phyloP scores from a whole-genome alignment of 2,888 invertebrate genomes.

The Drosophila macrospina region DNA sequence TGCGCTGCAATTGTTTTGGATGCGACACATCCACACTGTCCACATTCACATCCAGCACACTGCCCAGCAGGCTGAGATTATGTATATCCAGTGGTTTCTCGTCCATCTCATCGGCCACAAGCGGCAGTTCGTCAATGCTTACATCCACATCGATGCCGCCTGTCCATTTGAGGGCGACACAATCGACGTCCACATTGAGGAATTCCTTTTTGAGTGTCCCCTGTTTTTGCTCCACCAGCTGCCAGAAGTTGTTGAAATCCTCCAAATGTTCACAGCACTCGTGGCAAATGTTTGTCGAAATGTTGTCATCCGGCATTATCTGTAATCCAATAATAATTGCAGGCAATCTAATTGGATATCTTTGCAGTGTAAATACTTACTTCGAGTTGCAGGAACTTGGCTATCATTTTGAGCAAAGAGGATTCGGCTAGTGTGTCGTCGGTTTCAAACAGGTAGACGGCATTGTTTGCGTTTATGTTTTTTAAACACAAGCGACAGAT shows the following conservation, averaged over 20 bases:
- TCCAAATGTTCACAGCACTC: slow-evolving; percentile 74
- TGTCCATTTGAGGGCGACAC: slow-evolving; percentile 64
- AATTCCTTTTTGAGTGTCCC: slow-evolving; percentile 70
- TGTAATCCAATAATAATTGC: slow-evolving; percentile 10
- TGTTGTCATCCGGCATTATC: slow-evolving; percentile 67
- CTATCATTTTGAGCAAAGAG: slow-evolving; percentile 73
- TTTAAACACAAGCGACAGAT: slow-evolving; percentile 77
- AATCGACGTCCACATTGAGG: slow-evolving; percentile 67
- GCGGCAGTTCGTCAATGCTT: slow-evolving; percentile 68
- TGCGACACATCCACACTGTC: slow-evolving; percentile 69
- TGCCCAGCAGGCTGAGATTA: slow-evolving; percentile 65
- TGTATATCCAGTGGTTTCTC: slow-evolving; percentile 72
- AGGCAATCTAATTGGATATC: slow-evolving; percentile 3
- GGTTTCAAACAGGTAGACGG: slow-evolving; percentile 68
- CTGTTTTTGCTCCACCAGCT: slow-evolving; percentile 71
- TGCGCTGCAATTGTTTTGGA: background rate
- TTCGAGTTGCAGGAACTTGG: slow-evolving; percentile 75
- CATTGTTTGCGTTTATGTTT: slow-evolving; percentile 62
- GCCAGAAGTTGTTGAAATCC: slow-evolving; percentile 72
- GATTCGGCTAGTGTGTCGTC: slow-evolving; percentile 68
- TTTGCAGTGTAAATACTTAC: slow-evolving; percentile 37
- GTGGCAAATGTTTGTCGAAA: slow-evolving; percentile 68
- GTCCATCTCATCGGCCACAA: slow-evolving; percentile 65
- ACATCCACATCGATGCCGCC: slow-evolving; percentile 65
- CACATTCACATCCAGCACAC: slow-evolving; percentile 68